phyloP scores from a whole-genome alignment of 2,888 invertebrate species.

The Thalpophila matura region DNA sequence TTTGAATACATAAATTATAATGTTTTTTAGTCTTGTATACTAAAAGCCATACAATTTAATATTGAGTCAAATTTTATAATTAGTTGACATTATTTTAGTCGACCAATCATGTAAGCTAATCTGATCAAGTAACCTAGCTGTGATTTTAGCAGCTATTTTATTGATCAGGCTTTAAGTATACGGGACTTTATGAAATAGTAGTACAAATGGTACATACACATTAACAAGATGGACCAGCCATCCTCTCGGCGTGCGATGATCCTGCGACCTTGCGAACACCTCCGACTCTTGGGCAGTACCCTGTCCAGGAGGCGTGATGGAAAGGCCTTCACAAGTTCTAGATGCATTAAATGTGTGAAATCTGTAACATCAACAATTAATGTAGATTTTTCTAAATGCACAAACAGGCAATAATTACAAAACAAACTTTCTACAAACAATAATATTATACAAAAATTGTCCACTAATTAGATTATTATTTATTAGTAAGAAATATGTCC shows the following conservation, averaged over 20 bases:
- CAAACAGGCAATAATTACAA: constrained; percentile 3
- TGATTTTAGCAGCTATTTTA: too few relatives aligned
- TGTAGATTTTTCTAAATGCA: not conserved
- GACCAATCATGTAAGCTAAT: too few relatives aligned
- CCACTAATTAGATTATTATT: constrained; percentile 15
- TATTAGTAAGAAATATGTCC: constrained; percentile 5
- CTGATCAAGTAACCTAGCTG: too few relatives aligned
- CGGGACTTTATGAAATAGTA: too few relatives aligned
- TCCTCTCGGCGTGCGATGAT: constrained; percentile 96
- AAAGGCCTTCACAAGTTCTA: constrained; percentile 93
- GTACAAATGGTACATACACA: constrained; percentile 90
- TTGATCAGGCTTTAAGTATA: not conserved
- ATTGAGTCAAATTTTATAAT: too few relatives aligned
- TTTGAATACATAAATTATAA: too few relatives aligned
- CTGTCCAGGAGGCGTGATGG: constrained; percentile 88
- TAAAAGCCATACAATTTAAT: too few relatives aligned
- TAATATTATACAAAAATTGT: not conserved
- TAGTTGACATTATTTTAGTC: too few relatives aligned
- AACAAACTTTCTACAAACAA: not conserved
- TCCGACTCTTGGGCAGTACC: constrained; percentile 83
- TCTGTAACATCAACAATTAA: constrained; percentile 80
- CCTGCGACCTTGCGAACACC: constrained; percentile 93
- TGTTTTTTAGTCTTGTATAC: too few relatives aligned
- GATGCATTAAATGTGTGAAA: constrained; percentile 97
- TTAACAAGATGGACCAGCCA: constrained; percentile 99